Percentiles rank a stretch among this genome's conserved stretches.
Conservation (phyloP, 2,113 vertebrate species). For the Chaenocephalus aceratus region DNA sequence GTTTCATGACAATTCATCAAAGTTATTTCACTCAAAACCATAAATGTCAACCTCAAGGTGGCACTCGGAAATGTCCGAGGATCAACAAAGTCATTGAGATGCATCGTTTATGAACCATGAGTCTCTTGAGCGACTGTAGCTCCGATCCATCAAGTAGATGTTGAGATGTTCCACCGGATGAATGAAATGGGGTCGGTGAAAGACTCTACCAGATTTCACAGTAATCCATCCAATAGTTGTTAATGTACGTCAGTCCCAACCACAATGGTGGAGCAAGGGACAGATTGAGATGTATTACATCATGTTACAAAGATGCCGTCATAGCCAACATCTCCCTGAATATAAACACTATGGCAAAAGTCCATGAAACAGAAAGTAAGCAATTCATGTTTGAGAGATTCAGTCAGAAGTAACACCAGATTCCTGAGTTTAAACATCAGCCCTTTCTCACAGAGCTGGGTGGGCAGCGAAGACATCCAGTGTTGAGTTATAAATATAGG, state of each 20-base stretch:
- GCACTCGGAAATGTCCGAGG: neutral
- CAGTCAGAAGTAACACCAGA: constrained; percentile 19
- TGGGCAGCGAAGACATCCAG: constrained; percentile 40
- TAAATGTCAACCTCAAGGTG: neutral
- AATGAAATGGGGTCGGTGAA: no score
- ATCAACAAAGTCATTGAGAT: neutral
- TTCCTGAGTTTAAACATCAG: constrained; percentile 44
- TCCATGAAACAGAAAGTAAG: constrained; percentile 28
- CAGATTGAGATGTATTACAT: neutral
- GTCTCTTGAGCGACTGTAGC: neutral
- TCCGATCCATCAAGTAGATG: neutral
- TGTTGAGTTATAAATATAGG: constrained; percentile 73
- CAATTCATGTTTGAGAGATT: constrained; percentile 18
- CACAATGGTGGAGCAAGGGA: neutral
- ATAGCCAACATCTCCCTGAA: neutral
- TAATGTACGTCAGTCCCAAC: neutral
- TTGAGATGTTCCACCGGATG: neutral
- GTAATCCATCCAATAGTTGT: neutral
- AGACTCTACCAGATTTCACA: neutral
- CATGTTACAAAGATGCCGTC: neutral
- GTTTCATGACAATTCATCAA: neutral
- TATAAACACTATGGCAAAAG: neutral
- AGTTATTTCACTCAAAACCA: neutral
- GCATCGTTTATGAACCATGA: neutral
- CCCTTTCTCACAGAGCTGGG: constrained; percentile 41